Conservation (phyloP, 2,797 vertebrate genomes). For the Bryconaethiops microstoma region DNA sequence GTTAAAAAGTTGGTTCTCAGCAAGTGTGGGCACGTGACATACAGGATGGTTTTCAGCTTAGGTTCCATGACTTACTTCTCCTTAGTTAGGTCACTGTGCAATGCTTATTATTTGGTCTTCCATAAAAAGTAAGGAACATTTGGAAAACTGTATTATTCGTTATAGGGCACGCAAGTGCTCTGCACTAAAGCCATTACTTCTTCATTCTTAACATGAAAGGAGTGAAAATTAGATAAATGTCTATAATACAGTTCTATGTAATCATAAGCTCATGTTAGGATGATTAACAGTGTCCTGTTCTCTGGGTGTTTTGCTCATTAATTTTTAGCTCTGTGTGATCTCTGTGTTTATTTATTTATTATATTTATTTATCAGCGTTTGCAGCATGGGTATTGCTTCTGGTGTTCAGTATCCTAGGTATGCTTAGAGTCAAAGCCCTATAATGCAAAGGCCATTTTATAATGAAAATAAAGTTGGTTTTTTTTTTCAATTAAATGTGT, state of each 20-base stretch:
- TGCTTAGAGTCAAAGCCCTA: conserved; percentile 83
- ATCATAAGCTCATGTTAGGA: conserved; percentile 59
- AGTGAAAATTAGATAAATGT: conserved; percentile 50
- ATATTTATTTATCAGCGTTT: conserved; percentile 34
- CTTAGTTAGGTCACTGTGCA: conserved; percentile 56
- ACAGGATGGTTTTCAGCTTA: conserved; percentile 49
- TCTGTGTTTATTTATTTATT: conserved; percentile 25
- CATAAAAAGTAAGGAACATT: conserved; percentile 58
- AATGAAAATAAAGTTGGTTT: conserved; percentile 72
- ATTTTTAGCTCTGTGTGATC: conserved; percentile 43
- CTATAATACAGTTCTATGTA: conserved; percentile 54
- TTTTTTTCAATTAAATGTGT: conserved; percentile 65
- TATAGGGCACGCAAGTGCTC: conserved; percentile 58
- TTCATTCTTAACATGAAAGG: conserved; percentile 58
- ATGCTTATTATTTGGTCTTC: conserved; percentile 69
- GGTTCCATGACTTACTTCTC: conserved; percentile 31
- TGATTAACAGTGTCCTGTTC: conserved; percentile 57
- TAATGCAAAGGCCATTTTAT: conserved; percentile 80
- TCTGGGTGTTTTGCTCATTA: conserved; percentile 61
- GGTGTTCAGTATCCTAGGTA: conserved; percentile 76
- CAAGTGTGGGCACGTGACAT: conserved; percentile 58
- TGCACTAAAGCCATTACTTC: conserved; percentile 64
- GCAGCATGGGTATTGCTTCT: conserved; percentile 83
- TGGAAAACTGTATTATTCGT: conserved; percentile 53
- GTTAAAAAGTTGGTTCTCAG: conserved; percentile 29